Conservation (phyloP, 2,113 vertebrate species). For the Bungarus multicinctus region DNA sequence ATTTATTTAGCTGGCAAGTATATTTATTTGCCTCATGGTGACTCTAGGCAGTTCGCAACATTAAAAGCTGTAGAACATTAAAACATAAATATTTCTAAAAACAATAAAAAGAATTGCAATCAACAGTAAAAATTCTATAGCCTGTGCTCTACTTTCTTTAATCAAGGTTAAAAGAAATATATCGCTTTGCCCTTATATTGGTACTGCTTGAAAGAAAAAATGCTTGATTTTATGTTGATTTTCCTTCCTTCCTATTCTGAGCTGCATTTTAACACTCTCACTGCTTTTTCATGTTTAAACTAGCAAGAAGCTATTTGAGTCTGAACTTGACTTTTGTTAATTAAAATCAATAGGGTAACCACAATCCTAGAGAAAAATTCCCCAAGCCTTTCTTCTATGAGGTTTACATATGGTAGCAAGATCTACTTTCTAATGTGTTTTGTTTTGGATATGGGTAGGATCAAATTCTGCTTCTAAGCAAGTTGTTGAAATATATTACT, state of each 20-base stretch:
- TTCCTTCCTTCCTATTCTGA: background rate
- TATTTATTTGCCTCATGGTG: background rate
- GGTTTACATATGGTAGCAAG: background rate
- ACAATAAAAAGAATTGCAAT: background rate
- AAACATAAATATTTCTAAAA: background rate
- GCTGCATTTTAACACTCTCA: rapidly evolving
- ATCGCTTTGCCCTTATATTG: background rate
- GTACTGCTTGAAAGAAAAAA: background rate
- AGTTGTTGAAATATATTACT: background rate
- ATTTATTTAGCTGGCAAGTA: background rate
- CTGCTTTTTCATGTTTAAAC: background rate
- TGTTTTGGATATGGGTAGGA: background rate
- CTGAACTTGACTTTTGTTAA: background rate
- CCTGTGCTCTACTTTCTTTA: background rate
- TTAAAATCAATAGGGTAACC: background rate
- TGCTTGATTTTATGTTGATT: background rate
- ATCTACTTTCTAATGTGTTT: background rate
- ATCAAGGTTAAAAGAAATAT: conserved; percentile 13
- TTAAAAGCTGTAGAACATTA: background rate
- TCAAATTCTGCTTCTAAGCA: background rate
- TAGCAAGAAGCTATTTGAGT: background rate
- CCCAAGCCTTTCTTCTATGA: background rate
- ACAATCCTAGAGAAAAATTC: rapidly evolving
- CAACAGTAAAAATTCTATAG: conserved; percentile 4
- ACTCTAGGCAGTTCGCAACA: background rate